Base-by-base conservation (phyloP, 2,888 invertebrate species). In the Limnephilus auricula region DNA sequence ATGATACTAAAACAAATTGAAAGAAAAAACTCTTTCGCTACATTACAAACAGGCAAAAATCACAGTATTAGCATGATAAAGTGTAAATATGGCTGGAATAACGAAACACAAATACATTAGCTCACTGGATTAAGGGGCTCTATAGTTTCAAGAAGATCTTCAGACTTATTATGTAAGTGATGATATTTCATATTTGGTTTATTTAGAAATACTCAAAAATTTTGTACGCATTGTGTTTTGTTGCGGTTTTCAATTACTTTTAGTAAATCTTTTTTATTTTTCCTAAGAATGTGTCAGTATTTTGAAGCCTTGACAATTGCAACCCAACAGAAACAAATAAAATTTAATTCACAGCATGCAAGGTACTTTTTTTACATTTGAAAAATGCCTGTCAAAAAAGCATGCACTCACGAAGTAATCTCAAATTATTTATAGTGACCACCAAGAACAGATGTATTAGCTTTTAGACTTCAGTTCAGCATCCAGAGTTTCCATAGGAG, bases 41-140 rank as follows among this genome's bases (percentile, higher is more conserved):
- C 30, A 80, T 80, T 80, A 80, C 32, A 80, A 80, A 13, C 86
- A 86, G 86, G 84, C 32, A 50, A 13, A 65, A 65, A 86, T 86
- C 86, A 65, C 65, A 86, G 78, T 79, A 92, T 90, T 80, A 90
- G 92, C 92, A 92, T 92, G 92, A 91, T 80, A 90, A 91, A 91
- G 45, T 91, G 90, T 92, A 92, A 92, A 92, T 92, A 92, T 91
- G 83, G 89, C 91, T 85, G 91, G 91, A 91, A 91, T 91, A 92
- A 91, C 92, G 91, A 90, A 90, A 92, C 92, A 92, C 92, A 80
- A 88, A 84, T 79, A 84, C 90, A 86, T 85, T 31, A 89, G 82
- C 45, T 87, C 50, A 13, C 80, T 79, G 87, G 87, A 40, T 85
- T 40, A 18, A 25, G 30, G 31, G 80, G 32, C 80, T 32, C 25